phyloP scores from a whole-genome alignment of 1,140 invertebrate species.

The Drosophila willistoni region DNA sequence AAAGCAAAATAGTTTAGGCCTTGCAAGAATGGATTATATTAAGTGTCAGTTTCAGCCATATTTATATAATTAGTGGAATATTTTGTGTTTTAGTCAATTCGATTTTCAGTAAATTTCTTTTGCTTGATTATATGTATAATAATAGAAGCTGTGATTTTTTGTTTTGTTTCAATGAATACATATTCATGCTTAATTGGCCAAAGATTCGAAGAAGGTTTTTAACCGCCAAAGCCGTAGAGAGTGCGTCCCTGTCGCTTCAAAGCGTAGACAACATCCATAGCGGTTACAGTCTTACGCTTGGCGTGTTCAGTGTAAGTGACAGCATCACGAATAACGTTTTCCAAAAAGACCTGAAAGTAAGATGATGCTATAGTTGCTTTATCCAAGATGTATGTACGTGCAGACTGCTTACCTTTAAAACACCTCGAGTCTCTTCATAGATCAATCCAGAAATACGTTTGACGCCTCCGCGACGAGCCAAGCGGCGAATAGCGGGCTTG shows the following conservation, averaged over 20 bases:
- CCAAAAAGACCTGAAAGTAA: constrained; percentile 87
- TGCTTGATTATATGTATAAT: not conserved
- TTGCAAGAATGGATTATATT: constrained; percentile 8
- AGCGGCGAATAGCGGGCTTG: constrained; percentile 83
- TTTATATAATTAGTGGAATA: not conserved
- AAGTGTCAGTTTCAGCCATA: not conserved
- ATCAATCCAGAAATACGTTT: constrained; percentile 91
- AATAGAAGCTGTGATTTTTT: not conserved
- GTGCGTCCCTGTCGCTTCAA: constrained; percentile 92
- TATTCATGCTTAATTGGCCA: not conserved
- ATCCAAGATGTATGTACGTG: constrained; percentile 76
- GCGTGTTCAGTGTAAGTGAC: constrained; percentile 93
- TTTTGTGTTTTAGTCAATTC: not conserved
- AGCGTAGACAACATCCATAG: constrained; percentile 95
- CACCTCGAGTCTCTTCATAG: constrained; percentile 89
- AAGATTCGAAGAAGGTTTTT: constrained; percentile 52
- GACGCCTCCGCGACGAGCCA: constrained; percentile 90
- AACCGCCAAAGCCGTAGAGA: constrained; percentile 87
- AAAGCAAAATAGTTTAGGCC: not conserved
- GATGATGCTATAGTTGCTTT: constrained; percentile 68
- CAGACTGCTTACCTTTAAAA: constrained; percentile 88
- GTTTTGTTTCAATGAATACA: not conserved
- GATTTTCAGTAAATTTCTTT: not conserved
- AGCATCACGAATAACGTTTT: constrained; percentile 92
- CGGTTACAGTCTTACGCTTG: constrained; percentile 92